Conservation (phyloP, 2,888 invertebrate species). For the Tiliacea aurago region DNA sequence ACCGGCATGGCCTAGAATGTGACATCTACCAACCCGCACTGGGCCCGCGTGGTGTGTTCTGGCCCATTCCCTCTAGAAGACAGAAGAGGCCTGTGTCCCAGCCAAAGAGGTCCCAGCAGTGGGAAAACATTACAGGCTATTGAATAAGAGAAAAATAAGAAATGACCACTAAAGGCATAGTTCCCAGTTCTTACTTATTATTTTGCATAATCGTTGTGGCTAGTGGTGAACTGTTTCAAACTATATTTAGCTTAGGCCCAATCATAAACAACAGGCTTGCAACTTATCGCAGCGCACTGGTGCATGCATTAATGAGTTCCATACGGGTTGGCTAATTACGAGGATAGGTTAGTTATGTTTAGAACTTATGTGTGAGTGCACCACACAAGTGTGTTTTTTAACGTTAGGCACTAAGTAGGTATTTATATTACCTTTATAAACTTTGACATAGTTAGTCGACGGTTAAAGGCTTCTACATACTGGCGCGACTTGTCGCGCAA, state of each 20-base stretch:
- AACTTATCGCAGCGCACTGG: slow-evolving; percentile 44
- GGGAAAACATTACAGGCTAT: no score
- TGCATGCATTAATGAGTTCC: slow-evolving; percentile 44
- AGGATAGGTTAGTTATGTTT: slow-evolving; percentile 3
- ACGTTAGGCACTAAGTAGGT: no score
- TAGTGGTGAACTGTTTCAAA: slow-evolving; percentile 18
- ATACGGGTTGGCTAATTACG: slow-evolving; percentile 39
- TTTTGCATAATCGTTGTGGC: slow-evolving; percentile 17
- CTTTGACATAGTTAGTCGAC: neutral
- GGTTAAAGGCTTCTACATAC: no score
- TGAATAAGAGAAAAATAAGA: neutral
- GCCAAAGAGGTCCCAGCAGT: no score
- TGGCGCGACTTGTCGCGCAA: no score
- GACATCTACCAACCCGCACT: no score
- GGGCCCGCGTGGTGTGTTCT: no score
- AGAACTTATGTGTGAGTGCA: neutral
- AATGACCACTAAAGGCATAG: neutral
- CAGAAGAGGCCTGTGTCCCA: no score
- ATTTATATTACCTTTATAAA: neutral
- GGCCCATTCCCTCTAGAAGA: no score
- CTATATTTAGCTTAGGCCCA: slow-evolving; percentile 28
- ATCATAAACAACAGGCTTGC: slow-evolving; percentile 47
- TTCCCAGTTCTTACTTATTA: neutral
- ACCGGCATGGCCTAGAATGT: no score
- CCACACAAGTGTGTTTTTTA: no score